A percentile compares a stretch with the other conserved stretches of the same genome.
Evolutionary conservation across 1,140 invertebrate genomes (phyloP).

Genomic region (Ceratosolen solmsi): DNA sequence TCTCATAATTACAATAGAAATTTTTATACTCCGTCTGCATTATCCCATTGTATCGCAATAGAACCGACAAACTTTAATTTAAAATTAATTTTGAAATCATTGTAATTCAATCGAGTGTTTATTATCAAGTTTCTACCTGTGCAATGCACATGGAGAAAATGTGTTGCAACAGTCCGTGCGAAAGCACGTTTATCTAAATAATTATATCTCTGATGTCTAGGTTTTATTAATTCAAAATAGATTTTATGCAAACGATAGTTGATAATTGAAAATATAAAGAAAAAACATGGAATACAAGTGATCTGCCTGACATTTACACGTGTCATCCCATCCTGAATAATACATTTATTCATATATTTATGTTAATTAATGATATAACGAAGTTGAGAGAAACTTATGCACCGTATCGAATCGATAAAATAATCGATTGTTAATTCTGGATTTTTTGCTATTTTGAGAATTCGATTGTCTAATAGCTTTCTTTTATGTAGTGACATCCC

Average conservation of each 20-base stretch:
- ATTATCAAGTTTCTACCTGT: neutral
- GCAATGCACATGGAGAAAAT: neutral
- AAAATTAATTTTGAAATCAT: conserved; percentile 5
- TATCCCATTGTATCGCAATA: neutral
- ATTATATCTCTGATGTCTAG: neutral
- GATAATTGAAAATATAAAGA: neutral
- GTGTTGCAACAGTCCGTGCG: neutral
- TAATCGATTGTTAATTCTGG: neutral
- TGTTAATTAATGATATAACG: no score
- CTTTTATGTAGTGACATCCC: no score
- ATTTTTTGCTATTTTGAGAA: neutral
- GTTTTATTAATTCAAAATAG: neutral
- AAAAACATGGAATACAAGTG: no score
- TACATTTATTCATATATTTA: no score
- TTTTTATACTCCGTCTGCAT: neutral
- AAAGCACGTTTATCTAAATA: conserved; percentile 3
- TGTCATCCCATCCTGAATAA: no score
- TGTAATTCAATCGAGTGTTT: neutral
- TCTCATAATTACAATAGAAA: neutral
- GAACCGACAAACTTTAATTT: neutral
- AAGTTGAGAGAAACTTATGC: no score
- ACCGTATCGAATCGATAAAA: no score
- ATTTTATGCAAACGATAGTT: neutral
- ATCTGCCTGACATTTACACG: no score
- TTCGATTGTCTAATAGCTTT: no score